Base-by-base conservation (phyloP, 1,140 invertebrate species). In the Aphis gossypii region DNA sequence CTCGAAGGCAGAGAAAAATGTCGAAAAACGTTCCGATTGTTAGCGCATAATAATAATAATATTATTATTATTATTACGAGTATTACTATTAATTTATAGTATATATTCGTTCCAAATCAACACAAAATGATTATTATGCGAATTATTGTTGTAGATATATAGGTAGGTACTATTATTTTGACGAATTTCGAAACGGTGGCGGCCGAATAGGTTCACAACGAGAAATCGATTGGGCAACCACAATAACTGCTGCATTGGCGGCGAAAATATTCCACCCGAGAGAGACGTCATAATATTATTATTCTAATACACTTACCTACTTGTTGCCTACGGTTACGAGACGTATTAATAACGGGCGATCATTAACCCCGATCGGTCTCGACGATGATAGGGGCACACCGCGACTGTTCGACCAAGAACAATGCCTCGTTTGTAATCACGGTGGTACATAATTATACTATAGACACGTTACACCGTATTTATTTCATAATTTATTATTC, bases 151-250 rank as follows among this genome's bases (percentile, higher is more conserved):
- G 35, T 54, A 51, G 48, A 2, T 11, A 51, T 44, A 11, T 11
- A 8, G 46, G 46, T 46, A 46, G 41, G 2, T 8, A 38, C 7
- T 88, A 88, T 38, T 23, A 89, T 89, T 38, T 51, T 5, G 30
- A 54, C n/a, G 48, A 83, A 83, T 51, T 68, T 92, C 68, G 90
- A 83, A 92, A 92, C 90, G 41, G 46, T 7, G n/a, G 56, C 68
- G 35, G 30, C 11, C 9, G 54, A 41, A 20, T 38, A 21, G 83
- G 20, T 35, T 9, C 48, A 38, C n/a, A 9, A 38, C 48, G 87
- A 38, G 48, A 38, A 48, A 89, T 89, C 35, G 44, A 83, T 92
- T 92, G 68, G 90, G 90, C 90, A 91, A 91, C 41, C 44, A 30
- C 60, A 8, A 11, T 41, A 2, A 90, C 41, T n/a, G 8, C 21